A percentile compares a stretch with the other conserved stretches of the same genome.
Conservation (phyloP, 2,797 vertebrate genomes). For the Etheostoma perlongum region DNA sequence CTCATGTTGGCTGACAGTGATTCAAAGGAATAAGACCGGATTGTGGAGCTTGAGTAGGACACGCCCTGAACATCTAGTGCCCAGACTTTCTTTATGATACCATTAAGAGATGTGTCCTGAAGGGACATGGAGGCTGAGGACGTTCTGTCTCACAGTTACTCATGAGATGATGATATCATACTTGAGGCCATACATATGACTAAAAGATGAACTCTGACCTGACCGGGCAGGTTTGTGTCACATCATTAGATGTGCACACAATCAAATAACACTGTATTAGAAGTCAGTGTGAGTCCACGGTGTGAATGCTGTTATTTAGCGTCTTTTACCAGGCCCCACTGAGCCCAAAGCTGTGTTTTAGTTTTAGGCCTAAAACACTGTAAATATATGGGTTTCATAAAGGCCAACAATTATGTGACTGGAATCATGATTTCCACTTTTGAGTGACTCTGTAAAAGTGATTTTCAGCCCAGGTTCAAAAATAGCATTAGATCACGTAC, state of each 20-base stretch:
- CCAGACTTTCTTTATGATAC: slow-evolving; percentile 6
- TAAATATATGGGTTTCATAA: background rate
- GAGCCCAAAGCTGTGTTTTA: slow-evolving; percentile 24
- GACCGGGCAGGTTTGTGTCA: background rate
- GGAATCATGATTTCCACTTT: slow-evolving; percentile 26
- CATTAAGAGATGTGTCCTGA: slow-evolving; percentile 13
- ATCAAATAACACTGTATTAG: background rate
- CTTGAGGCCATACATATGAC: too few relatives aligned
- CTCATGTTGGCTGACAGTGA: slow-evolving; percentile 26
- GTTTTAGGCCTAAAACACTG: slow-evolving; percentile 24
- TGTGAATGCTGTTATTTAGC: background rate
- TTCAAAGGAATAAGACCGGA: slow-evolving; percentile 28
- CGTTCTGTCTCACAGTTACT: slow-evolving; percentile 23
- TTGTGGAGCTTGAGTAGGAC: background rate
- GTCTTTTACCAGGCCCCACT: background rate
- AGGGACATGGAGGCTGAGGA: slow-evolving; percentile 26
- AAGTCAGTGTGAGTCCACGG: background rate
- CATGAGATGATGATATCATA: slow-evolving; percentile 24
- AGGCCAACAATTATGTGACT: slow-evolving; percentile 13
- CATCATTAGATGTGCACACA: too few relatives aligned
- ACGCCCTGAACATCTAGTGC: slow-evolving; percentile 20
- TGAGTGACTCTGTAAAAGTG: slow-evolving; percentile 1
- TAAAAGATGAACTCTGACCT: background rate
- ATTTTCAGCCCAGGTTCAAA: background rate
- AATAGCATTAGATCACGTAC: background rate